A percentile compares a stretch with the other conserved stretches of the same genome.
Conservation (phyloP, 1,140 invertebrate genomes). For the Aphis gossypii region DNA sequence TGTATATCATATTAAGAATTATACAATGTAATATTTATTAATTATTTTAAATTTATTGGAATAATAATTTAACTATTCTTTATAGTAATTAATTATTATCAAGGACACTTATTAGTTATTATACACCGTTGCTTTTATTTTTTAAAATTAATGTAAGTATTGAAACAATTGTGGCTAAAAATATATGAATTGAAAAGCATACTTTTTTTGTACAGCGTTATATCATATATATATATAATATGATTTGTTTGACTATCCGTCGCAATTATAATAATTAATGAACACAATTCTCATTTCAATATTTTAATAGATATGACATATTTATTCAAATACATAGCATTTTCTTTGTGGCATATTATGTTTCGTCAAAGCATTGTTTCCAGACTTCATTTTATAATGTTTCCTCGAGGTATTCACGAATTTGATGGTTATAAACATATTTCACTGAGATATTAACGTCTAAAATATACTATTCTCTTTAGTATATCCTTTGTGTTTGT, state of each 20-base stretch:
- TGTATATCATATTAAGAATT: neutral
- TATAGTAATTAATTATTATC: neutral
- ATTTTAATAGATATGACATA: neutral
- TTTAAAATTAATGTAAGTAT: neutral
- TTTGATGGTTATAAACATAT: neutral
- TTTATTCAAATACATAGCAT: neutral
- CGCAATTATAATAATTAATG: neutral
- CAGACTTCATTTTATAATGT: neutral
- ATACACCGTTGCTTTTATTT: neutral
- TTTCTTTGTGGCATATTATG: neutral
- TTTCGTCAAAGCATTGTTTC: slow-evolving; percentile 1
- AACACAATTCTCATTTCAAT: neutral
- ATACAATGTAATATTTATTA: neutral
- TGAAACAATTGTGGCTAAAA: neutral
- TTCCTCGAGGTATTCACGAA: neutral
- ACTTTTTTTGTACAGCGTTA: neutral
- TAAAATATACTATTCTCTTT: neutral
- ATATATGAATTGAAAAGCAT: neutral
- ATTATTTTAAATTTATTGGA: neutral
- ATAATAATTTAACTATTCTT: neutral
- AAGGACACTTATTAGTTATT: neutral
- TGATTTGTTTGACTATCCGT: neutral
- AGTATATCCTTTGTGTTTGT: neutral
- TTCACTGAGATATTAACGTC: neutral
- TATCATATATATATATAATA: neutral